These are phyloP conservation scores for Bombus haemorrhoidalis DNA, from an alignment of 1,140 invertebrate species.

Conservation along the genomic window DNA sequence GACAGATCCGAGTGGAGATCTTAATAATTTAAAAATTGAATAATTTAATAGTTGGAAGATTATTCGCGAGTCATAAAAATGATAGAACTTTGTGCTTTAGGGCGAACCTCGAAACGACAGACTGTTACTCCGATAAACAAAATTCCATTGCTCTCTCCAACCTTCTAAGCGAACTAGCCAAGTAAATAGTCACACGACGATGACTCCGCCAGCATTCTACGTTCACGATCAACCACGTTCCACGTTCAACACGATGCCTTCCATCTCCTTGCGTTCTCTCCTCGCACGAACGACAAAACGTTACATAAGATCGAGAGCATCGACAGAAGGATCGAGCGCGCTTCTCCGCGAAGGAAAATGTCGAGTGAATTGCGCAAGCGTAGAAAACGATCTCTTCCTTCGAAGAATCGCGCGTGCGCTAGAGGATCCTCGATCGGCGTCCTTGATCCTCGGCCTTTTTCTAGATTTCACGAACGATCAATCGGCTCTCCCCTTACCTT, in stretches of 20 bases:
- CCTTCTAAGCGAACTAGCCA: background rate
- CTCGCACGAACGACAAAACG: background rate
- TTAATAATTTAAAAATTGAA: no score
- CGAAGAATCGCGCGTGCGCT: background rate
- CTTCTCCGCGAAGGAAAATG: conserved; percentile 22
- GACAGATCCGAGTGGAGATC: no score
- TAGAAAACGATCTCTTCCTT: background rate
- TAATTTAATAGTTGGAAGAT: no score
- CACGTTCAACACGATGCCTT: background rate
- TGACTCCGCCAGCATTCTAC: background rate
- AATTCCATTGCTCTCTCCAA: background rate
- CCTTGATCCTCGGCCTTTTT: conserved; percentile 46
- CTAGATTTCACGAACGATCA: conserved; percentile 44
- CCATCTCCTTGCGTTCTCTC: background rate
- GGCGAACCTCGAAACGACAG: no score
- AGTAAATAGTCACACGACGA: background rate
- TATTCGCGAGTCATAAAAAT: background rate
- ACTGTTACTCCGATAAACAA: background rate
- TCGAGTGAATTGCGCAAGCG: background rate
- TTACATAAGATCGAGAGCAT: conserved; percentile 22
- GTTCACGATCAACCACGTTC: background rate
- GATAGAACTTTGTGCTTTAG: no score
- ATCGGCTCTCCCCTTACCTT: conserved; percentile 37
- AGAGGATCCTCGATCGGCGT: background rate
- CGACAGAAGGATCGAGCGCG: background rate